Evolutionary conservation across 2,113 vertebrate genomes (phyloP), one percentile per base, ranked within the genome.

Genomic region (Zapus hudsonius): DNA sequence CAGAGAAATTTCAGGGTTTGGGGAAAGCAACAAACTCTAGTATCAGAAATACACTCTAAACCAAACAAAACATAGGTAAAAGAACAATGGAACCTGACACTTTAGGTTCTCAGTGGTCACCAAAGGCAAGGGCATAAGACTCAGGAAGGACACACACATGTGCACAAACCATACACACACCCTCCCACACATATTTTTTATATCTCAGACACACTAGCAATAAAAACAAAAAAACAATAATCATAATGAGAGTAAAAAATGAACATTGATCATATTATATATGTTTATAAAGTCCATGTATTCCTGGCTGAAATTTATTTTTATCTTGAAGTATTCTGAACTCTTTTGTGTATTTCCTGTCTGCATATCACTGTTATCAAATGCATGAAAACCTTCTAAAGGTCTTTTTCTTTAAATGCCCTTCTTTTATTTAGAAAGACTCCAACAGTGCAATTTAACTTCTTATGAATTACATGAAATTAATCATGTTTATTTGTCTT

Each of bases 351-450:
- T 86, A 70, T 75, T 90, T 82, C 47, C 70, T 93, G 83, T 94
- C 82, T 83, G 3, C 82, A 19, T 82, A 16, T 90, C 8, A 57
- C 63, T 91, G 33, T 63, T 81, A 73, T 25, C 55, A 79, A 92
- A 40, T 94, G 97, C 94, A 93, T 95, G 95, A 74, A 80, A 96
- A 33, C 70, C 87, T 86, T 94, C 92, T 88, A 94, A 25, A 29
- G 74, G 40, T 70, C 61, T 92, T 95, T 92, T 42, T 78, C 7
- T 91, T 92, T 84, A 44, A 84, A 85, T 89, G 61, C 94, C 91
- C 13, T 73, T 80, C 57, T 92, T 73, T 63, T 76, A 79, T 40
- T 89, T 36, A 95, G 52, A 94, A 91, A 94, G 25, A 94, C 81
- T 55, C 36, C 81, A 78, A 73, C 40, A 72, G 38, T 83, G 1